These are phyloP conservation scores for Meriones unguiculatus DNA, from an alignment of 2,113 vertebrate species.

Conservation along the genomic window DNA sequence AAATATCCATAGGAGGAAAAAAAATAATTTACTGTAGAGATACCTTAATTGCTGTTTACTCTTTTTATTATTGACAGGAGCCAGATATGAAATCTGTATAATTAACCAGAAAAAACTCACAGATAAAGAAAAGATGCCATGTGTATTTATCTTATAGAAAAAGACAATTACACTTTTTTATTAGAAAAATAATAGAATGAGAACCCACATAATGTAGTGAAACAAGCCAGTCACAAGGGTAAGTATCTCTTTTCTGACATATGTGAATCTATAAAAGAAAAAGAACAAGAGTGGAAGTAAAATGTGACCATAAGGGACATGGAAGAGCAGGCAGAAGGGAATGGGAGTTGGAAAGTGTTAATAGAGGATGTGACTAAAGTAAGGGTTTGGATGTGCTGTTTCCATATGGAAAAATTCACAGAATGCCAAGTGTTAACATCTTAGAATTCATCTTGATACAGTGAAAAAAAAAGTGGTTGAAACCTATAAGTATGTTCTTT, in stretches of 20 bases:
- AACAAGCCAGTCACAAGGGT: not conserved
- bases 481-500: not conserved
- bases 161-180: no score
- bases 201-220: not conserved
- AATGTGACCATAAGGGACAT: not conserved
- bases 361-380: not conserved
- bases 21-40: not conserved
- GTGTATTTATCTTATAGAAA: no score
- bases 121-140: not conserved
- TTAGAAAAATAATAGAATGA: not conserved
- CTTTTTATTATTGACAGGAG: not conserved
- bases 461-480: not conserved
- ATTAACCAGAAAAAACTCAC: not conserved
- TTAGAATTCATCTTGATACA: not conserved
- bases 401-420: not conserved
- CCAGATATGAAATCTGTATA: no score
- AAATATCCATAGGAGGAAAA: no score
- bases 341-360: not conserved
- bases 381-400: not conserved
- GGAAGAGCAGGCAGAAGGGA: not conserved
- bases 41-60: not conserved
- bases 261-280: not conserved
- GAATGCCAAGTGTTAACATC: not conserved
- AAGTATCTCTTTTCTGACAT: not conserved
- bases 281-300: not conserved